phyloP scores from a whole-genome alignment of 2,888 invertebrate genomes.

The Phortica okadai region DNA sequence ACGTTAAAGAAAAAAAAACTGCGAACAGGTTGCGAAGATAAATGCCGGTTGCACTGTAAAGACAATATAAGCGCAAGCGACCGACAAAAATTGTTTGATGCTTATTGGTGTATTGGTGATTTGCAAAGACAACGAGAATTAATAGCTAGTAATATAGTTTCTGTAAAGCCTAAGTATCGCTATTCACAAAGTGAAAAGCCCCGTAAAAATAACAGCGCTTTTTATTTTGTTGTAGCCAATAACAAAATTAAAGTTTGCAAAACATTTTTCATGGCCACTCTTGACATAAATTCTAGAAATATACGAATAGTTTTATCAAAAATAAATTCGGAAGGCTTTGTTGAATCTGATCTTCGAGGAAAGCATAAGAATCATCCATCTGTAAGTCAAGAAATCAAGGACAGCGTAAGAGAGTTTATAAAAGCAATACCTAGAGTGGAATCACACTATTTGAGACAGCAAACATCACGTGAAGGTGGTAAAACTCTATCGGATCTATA shows the following conservation, averaged over 20 bases:
- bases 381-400: conserved; percentile 42
- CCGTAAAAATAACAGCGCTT: not conserved
- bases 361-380: conserved; percentile 47
- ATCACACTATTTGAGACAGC: too few species aligned
- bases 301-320: not conserved
- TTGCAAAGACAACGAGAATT: not conserved
- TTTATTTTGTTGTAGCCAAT: not conserved
- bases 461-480: conserved; percentile 55
- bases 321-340: conserved; percentile 15
- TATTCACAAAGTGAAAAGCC: not conserved
- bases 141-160: not conserved
- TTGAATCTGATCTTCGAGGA: conserved; percentile 46
- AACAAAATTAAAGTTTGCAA: not conserved
- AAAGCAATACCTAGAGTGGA: conserved; percentile 57
- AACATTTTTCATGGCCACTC: not conserved
- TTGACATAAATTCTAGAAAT: not conserved
- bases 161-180: not conserved
- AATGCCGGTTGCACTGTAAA: not conserved
- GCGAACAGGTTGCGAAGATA: not conserved
- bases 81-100: not conserved
- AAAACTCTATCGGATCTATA: conserved; percentile 61
- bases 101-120: not conserved
- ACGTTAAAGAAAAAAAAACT: not conserved
- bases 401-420: conserved; percentile 50
- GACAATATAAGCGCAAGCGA: not conserved